Evolutionary conservation across 2,797 vertebrate genomes (phyloP).

Genomic region (Alcedo atthis): DNA sequence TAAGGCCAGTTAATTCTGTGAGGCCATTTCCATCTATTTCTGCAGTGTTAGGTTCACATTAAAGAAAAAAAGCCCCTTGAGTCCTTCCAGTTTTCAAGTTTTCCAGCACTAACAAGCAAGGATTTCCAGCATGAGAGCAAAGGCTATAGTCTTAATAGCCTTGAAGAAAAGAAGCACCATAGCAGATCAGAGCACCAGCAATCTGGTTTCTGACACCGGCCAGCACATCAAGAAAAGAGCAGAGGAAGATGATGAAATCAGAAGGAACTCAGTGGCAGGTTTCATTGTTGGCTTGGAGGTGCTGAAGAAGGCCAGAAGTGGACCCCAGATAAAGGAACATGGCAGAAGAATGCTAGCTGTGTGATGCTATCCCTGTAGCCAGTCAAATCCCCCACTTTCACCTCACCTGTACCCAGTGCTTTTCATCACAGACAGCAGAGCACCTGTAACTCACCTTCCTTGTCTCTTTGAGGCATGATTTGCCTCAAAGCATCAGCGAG

Average conservation of each 20-base stretch:
- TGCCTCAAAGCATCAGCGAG: background rate
- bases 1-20: background rate
- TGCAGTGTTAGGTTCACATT: background rate
- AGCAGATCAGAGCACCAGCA: background rate
- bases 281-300: background rate
- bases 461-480: background rate
- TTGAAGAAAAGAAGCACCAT: background rate
- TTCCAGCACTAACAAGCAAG: accelerated
- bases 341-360: background rate
- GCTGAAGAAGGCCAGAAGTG: background rate
- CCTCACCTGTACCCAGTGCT: accelerated
- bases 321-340: accelerated
- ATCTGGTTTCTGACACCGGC: background rate
- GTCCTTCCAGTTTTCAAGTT: background rate
- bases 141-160: background rate
- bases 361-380: background rate
- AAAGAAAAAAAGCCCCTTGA: background rate
- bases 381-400: background rate
- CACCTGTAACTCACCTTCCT: background rate
- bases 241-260: background rate
- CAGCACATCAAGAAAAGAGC: background rate
- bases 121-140: background rate
- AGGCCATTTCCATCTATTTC: background rate
- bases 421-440: background rate
- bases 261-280: background rate